A percentile compares a stretch with the other conserved stretches of the same genome.
Evolutionary conservation across 2,888 invertebrate genomes (phyloP).

Genomic region (Parascotia fuliginaria): DNA sequence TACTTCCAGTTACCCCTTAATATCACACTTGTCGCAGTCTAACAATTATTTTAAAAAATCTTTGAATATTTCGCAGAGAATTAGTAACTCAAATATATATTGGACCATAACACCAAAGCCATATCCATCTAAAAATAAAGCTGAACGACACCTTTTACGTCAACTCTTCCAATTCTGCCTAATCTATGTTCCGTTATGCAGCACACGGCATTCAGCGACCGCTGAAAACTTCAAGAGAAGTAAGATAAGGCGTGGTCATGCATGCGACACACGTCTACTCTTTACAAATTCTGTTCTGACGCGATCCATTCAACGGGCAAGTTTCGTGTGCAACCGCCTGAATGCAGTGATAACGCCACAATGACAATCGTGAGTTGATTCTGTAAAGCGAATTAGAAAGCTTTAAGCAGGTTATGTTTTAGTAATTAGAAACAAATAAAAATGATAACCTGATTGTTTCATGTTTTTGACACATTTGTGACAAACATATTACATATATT

Average conservation of each 20-base stretch:
- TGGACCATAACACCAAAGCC: neutral
- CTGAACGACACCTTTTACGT: constrained; percentile 32
- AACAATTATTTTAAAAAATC: too few relatives aligned
- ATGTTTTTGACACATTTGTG: neutral
- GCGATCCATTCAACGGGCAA: constrained; percentile 80
- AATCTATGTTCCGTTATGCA: constrained; percentile 57
- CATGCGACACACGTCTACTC: constrained; percentile 81
- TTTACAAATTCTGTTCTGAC: constrained; percentile 81
- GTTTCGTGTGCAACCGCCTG: constrained; percentile 73
- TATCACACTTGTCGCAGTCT: too few relatives aligned
- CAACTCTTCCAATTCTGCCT: constrained; percentile 42
- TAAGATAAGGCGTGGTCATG: constrained; percentile 76
- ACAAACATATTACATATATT: too few relatives aligned
- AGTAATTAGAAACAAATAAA: neutral
- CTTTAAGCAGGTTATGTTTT: constrained; percentile 10
- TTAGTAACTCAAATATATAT: too few relatives aligned
- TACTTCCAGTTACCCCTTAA: too few relatives aligned
- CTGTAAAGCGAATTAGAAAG: constrained; percentile 27
- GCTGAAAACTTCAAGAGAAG: constrained; percentile 68
- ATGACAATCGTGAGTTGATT: constrained; percentile 69
- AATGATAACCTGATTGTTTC: neutral
- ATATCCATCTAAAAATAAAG: constrained; percentile 28
- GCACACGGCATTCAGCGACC: constrained; percentile 49
- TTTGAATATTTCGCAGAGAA: too few relatives aligned
- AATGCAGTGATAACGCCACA: constrained; percentile 74